Evolutionary conservation across 2,113 vertebrate genomes (phyloP), one percentile per base, ranked within the genome.

Genomic region (Podiceps cristatus): DNA sequence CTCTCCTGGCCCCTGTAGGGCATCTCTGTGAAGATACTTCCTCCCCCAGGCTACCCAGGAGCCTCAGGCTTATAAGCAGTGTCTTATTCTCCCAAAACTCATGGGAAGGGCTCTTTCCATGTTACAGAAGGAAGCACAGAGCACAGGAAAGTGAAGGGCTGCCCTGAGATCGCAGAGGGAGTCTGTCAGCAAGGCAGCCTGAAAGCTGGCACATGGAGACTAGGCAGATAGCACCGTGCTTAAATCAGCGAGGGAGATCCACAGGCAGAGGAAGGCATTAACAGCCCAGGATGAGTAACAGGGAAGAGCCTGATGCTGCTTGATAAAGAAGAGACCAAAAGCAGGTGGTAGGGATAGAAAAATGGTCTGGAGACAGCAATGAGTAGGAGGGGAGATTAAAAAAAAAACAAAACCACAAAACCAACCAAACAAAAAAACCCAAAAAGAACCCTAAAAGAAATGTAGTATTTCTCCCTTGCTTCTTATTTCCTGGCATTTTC

Each of bases 131-230:
- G 49, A 64, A 31, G 8, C 16, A 0, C 0, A 1, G 56, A 59
- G 78, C 66, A 10, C 56, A 56, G 73, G 73, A 78, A 79, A 56
- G 47, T 9, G 37, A 82, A 81, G 88, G n/a, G 60, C 74, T 88
- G 78, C 47, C 82, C 74, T 75, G 86, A 12, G 53, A 62, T 29
- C 0, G 0, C 56, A 59, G 47, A 25, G 56, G 52, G 66, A 90
- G 56, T 5, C 86, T 95, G 73, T 47, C 5, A 0, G 58, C 63
- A 81, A 69, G 59, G 50, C 88, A 91, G 59, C 53, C 67, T 55
- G 35, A 13, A 47, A 69, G 72, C 27, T 0, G 0, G 68, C 58
- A 77, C 1, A 0, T 20, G 64, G 52, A 62, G 64, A 67, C 15
- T 2, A 1, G n/a, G 52, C 50, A 67, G 60, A 10, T 27, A 71